phyloP scores from a whole-genome alignment of 2,113 vertebrate species.

The Platanista minor region DNA sequence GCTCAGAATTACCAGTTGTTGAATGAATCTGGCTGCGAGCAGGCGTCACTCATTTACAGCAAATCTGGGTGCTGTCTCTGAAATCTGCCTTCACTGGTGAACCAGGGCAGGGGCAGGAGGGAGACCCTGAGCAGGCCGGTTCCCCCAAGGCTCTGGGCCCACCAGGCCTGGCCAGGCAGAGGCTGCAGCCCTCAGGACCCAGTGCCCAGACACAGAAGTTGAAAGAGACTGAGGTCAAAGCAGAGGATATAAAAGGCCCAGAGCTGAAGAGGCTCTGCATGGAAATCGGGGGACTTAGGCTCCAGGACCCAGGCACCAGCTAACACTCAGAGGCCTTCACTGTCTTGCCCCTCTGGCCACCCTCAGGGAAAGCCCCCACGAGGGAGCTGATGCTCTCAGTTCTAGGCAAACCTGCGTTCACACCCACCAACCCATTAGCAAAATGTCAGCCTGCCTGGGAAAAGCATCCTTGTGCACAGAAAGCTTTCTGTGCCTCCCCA shows the following conservation, averaged over 20 bases:
- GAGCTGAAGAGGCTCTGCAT: not conserved
- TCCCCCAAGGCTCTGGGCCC: not conserved
- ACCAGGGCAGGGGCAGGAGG: not conserved
- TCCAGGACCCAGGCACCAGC: not conserved
- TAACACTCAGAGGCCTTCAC: not conserved
- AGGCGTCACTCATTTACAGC: not conserved
- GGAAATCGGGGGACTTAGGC: not conserved
- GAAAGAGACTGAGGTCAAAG: not conserved
- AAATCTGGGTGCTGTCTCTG: not conserved
- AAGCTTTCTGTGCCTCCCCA: not conserved
- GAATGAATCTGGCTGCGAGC: not conserved
- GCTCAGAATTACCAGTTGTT: rapidly evolving
- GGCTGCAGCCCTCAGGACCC: not conserved
- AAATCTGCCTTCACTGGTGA: not conserved
- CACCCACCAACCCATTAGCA: not conserved
- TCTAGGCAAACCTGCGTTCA: not conserved
- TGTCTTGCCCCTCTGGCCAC: rapidly evolving
- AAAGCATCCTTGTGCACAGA: not conserved
- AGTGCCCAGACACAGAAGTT: not conserved
- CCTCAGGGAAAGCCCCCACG: rapidly evolving
- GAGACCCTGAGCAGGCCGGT: not conserved
- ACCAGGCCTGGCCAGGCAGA: not conserved
- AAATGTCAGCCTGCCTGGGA: not conserved
- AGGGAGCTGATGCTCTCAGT: not conserved
- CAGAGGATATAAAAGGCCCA: not conserved